Conservation (phyloP, 2,888 invertebrate genomes). For the Endotricha flammealis region DNA sequence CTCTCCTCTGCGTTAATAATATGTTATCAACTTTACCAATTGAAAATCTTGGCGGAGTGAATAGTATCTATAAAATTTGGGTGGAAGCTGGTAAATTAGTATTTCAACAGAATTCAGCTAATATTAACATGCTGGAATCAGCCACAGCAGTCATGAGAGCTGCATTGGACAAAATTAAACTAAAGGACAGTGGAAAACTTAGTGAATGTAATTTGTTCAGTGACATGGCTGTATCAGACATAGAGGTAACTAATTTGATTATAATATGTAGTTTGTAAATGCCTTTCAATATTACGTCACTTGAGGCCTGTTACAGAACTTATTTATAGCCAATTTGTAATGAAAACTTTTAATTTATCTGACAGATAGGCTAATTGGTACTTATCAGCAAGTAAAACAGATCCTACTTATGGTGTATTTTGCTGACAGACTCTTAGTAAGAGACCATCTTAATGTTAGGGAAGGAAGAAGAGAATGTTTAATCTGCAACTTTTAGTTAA, state of each 20-base stretch:
- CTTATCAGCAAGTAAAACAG: too few species aligned
- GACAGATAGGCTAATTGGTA: too few species aligned
- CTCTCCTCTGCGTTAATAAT: conserved; percentile 84
- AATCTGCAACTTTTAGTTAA: too few species aligned
- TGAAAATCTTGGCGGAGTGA: conserved; percentile 81
- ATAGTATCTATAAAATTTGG: conserved; percentile 81
- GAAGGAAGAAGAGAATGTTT: too few species aligned
- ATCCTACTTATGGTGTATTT: too few species aligned
- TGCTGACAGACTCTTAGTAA: too few species aligned
- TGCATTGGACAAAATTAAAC: conserved; percentile 82
- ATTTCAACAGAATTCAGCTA: conserved; percentile 73
- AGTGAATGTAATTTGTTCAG: conserved; percentile 64
- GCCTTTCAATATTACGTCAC: background rate
- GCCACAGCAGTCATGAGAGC: conserved; percentile 86
- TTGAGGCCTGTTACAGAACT: too few species aligned
- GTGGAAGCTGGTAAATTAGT: conserved; percentile 80
- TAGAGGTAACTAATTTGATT: conserved; percentile 57
- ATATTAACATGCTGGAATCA: conserved; percentile 80
- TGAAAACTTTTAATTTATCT: too few species aligned
- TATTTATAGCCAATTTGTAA: too few species aligned
- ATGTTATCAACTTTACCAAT: conserved; percentile 79
- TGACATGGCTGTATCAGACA: conserved; percentile 75
- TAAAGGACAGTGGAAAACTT: conserved; percentile 45
- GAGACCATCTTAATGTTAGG: too few species aligned
- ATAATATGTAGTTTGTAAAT: background rate